These are phyloP conservation scores for Labeo catla DNA, from an alignment of 2,113 vertebrate genomes.

Conservation along the genomic window DNA sequence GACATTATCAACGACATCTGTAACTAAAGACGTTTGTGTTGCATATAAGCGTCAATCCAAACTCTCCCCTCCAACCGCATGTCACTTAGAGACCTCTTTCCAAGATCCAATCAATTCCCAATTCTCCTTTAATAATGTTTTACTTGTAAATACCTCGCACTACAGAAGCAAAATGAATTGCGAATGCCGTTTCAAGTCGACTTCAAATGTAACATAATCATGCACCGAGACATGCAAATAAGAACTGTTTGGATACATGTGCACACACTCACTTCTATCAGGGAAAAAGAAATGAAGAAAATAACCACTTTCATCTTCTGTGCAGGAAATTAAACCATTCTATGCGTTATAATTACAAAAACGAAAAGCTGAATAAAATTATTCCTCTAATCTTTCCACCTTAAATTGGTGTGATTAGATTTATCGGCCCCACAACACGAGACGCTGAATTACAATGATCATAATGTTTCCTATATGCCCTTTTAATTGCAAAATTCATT, in stretches of 20 bases:
- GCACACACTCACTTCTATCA: background rate
- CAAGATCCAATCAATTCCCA: background rate
- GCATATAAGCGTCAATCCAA: background rate
- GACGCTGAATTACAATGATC: slow-evolving; percentile 7
- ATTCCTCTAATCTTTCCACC: background rate
- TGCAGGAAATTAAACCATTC: background rate
- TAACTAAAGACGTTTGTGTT: background rate
- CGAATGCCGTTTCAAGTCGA: background rate
- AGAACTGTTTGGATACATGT: background rate
- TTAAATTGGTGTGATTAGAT: slow-evolving; percentile 29
- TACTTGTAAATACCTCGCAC: background rate
- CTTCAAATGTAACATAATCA: background rate
- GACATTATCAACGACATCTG: background rate
- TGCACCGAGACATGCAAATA: background rate
- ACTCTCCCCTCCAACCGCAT: background rate
- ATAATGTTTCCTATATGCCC: slow-evolving; percentile 2
- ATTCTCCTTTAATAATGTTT: background rate
- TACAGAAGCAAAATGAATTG: background rate
- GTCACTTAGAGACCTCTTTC: background rate
- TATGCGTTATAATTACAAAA: background rate
- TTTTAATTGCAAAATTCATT: slow-evolving; percentile 32
- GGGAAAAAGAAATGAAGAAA: background rate
- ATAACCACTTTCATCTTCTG: background rate
- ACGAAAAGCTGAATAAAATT: background rate
- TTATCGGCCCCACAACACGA: slow-evolving; percentile 16